These are phyloP conservation scores for Xiphophorus maculatus DNA, from an alignment of 2,113 vertebrate species.

Conservation along the genomic window DNA sequence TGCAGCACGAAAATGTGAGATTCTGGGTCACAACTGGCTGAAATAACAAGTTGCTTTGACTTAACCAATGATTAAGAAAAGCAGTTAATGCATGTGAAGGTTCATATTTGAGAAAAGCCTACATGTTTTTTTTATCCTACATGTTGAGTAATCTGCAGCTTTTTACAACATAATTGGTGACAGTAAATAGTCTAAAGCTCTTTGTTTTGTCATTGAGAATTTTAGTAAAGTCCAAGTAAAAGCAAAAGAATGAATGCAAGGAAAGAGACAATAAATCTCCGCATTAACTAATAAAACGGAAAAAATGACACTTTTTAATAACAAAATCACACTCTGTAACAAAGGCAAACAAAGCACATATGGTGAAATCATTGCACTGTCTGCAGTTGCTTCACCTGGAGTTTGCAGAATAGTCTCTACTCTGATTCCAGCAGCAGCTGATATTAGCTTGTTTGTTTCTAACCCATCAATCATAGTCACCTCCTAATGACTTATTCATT, in stretches of 20 bases:
- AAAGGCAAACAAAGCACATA: conserved; percentile 36
- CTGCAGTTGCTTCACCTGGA: conserved; percentile 52
- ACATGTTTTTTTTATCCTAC: background rate
- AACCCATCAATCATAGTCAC: conserved; percentile 76
- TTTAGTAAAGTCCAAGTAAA: background rate
- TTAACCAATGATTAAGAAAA: too few relatives aligned
- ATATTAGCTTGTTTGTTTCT: conserved; percentile 66
- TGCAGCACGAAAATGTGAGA: too few relatives aligned
- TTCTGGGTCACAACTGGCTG: too few relatives aligned
- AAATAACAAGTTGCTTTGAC: too few relatives aligned
- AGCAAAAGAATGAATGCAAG: conserved; percentile 2
- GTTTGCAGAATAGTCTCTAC: conserved; percentile 38
- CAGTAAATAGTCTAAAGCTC: background rate
- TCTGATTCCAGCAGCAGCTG: conserved; percentile 43
- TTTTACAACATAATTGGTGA: conserved; percentile 21
- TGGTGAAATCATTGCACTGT: conserved; percentile 25
- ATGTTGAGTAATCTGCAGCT: conserved; percentile 19
- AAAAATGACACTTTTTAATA: background rate
- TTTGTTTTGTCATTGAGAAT: conserved; percentile 2
- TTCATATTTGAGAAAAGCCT: too few relatives aligned
- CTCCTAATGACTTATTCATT: conserved; percentile 83
- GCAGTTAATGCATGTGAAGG: too few relatives aligned
- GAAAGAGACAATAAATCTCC: background rate
- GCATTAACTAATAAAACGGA: background rate
- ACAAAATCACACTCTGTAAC: conserved; percentile 31